Percentiles rank a stretch among this genome's conserved stretches.
phyloP scores from a whole-genome alignment of 1,140 invertebrate species.

The Sogatella furcifera region DNA sequence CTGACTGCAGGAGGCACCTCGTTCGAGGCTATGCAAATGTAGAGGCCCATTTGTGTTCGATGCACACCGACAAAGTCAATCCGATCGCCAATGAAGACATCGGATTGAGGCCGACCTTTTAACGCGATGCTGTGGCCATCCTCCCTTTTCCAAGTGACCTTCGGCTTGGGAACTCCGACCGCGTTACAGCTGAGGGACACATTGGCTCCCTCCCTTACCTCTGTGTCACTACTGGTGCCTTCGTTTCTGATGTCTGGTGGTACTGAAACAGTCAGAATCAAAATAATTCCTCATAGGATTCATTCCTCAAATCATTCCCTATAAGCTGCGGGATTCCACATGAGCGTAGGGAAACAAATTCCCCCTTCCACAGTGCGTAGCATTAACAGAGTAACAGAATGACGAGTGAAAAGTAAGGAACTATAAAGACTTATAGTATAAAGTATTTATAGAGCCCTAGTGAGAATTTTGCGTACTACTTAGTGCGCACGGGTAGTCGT shows the following conservation, averaged over 20 bases:
- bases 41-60: slow-evolving; percentile 69
- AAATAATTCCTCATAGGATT: no score
- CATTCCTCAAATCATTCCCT: no score
- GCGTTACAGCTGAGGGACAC: slow-evolving; percentile 53
- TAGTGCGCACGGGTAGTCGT: no score
- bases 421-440: no score
- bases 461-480: no score
- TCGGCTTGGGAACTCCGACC: slow-evolving; percentile 43
- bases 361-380: no score
- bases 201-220: slow-evolving; percentile 53
- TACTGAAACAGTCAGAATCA: slow-evolving; percentile 35
- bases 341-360: no score
- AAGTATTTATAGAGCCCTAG: no score
- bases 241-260: slow-evolving; percentile 49
- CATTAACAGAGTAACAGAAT: no score
- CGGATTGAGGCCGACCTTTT: slow-evolving; percentile 26
- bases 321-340: no score
- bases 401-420: no score
- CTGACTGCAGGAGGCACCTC: slow-evolving; percentile 72
- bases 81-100: slow-evolving; percentile 58
- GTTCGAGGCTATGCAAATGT: slow-evolving; percentile 64
- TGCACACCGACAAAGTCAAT: slow-evolving; percentile 53
- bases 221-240: slow-evolving; percentile 48
- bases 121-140: slow-evolving; percentile 33
- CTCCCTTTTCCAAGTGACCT: slow-evolving; percentile 43